Evolutionary conservation across 2,113 vertebrate genomes (phyloP).

Genomic region (Gobius niger): DNA sequence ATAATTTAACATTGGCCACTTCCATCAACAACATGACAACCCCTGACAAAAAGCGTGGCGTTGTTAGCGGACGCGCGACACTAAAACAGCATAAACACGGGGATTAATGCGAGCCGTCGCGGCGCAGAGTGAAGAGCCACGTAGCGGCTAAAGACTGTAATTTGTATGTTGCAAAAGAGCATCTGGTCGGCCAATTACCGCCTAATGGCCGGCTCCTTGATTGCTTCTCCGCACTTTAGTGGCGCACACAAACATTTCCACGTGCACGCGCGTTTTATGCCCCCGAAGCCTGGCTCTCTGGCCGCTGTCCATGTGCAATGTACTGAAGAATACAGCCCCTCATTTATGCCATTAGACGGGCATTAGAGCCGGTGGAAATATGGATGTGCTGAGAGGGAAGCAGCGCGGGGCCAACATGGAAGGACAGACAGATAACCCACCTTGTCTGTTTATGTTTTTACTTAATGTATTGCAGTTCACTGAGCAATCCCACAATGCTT

Average conservation of each 20-base stretch:
- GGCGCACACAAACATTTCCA: slow-evolving; percentile 12
- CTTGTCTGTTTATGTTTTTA: too few relatives aligned
- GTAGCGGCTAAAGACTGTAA: slow-evolving; percentile 56
- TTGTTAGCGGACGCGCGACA: background rate
- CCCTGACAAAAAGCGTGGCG: background rate
- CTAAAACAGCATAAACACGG: background rate
- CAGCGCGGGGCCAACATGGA: too few relatives aligned
- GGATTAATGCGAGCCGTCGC: slow-evolving; percentile 26
- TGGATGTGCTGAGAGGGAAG: background rate
- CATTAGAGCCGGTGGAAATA: background rate
- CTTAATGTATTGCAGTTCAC: too few relatives aligned
- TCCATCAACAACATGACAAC: background rate
- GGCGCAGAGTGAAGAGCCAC: slow-evolving; percentile 27
- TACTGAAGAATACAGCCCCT: slow-evolving; percentile 42
- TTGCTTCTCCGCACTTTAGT: slow-evolving; percentile 38
- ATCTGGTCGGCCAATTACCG: slow-evolving; percentile 64
- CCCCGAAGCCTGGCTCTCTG: background rate
- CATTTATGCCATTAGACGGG: slow-evolving; percentile 36
- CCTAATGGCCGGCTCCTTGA: slow-evolving; percentile 58
- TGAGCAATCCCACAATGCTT: too few relatives aligned
- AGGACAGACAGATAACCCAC: too few relatives aligned
- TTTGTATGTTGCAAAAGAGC: slow-evolving; percentile 58
- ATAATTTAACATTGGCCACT: too few relatives aligned
- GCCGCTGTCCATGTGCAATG: slow-evolving; percentile 29
- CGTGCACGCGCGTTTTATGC: slow-evolving; percentile 15